Evolutionary conservation across 2,888 invertebrate species (phyloP), one percentile per base, ranked within the genome.

Genomic region (Liopterus haemorrhoidalis): DNA sequence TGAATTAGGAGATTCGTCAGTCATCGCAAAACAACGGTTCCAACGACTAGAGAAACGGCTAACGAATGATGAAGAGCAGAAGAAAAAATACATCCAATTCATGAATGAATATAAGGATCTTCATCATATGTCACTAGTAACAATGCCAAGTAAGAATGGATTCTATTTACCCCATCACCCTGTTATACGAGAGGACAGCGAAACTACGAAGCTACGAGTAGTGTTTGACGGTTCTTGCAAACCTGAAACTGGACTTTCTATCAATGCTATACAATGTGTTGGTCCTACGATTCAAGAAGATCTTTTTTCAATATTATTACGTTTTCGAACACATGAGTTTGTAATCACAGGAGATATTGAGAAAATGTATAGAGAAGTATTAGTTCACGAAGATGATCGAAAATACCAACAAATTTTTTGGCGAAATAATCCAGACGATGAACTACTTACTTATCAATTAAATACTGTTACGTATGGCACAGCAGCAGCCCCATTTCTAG

Each of bases 131-230:
- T n/a, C n/a, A n/a, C n/a, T n/a, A n/a, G n/a, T n/a, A n/a, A n/a
- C n/a, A n/a, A n/a, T n/a, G n/a, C n/a, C n/a, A n/a, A n/a, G n/a
- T n/a, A n/a, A n/a, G n/a, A n/a, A n/a, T n/a, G n/a, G n/a, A n/a
- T n/a, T n/a, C n/a, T n/a, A n/a, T n/a, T n/a, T 54, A 15, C 56
- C 59, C 2, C 58, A 59, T 46, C 57, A 59, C 44, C 50, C 46
- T 8, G 57, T 59, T 5, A n/a, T 53, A n/a, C 54, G 53, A 40
- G 42, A 52, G 20, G 27, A 28, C n/a, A 53, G 50, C 20, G 8
- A 32, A 3, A 59, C 58, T 2, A 59, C 58, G 5, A 56, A 52
- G 30, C 42, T 55, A 20, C 39, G 57, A 11, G 55, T 56, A 3
- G 57, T 58, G 4, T 58, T 58, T 44, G 53, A 59, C 39, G 53